These are phyloP conservation scores for Elephas maximus DNA, from an alignment of 2,113 vertebrate species.

Conservation along the genomic window DNA sequence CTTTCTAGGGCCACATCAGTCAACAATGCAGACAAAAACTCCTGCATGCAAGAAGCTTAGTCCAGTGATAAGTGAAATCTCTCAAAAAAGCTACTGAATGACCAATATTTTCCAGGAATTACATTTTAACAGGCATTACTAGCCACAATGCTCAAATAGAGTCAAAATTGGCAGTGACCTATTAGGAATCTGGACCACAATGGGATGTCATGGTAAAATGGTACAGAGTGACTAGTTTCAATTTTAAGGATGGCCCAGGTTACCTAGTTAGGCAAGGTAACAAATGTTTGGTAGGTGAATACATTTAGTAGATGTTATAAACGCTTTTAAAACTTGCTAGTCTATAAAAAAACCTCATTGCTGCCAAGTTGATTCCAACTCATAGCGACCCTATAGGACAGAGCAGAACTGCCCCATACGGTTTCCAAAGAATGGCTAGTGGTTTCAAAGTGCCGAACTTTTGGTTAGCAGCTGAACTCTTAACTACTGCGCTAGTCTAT, in stretches of 20 bases:
- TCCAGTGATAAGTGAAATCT: not conserved
- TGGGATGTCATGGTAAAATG: not conserved
- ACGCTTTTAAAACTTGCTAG: not conserved
- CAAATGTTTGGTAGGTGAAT: not conserved
- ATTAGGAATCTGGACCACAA: not conserved
- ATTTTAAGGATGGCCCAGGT: constrained; percentile 34
- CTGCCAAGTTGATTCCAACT: no score
- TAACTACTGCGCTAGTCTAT: not conserved
- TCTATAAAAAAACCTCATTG: not conserved
- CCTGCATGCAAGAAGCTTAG: not conserved
- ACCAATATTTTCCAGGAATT: not conserved
- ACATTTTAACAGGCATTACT: not conserved
- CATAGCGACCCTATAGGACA: no score
- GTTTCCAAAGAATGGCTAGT: no score
- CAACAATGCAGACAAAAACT: constrained; percentile 6
- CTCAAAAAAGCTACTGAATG: not conserved
- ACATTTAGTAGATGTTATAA: not conserved
- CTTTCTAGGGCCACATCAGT: not conserved
- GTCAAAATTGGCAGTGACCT: not conserved
- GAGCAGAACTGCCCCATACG: no score
- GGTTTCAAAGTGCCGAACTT: no score
- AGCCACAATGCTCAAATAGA: not conserved
- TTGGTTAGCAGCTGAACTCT: no score
- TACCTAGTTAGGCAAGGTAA: not conserved
- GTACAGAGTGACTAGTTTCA: not conserved